These are phyloP conservation scores for Cantharis nigra DNA, from an alignment of 2,888 invertebrate genomes.

Conservation along the genomic window DNA sequence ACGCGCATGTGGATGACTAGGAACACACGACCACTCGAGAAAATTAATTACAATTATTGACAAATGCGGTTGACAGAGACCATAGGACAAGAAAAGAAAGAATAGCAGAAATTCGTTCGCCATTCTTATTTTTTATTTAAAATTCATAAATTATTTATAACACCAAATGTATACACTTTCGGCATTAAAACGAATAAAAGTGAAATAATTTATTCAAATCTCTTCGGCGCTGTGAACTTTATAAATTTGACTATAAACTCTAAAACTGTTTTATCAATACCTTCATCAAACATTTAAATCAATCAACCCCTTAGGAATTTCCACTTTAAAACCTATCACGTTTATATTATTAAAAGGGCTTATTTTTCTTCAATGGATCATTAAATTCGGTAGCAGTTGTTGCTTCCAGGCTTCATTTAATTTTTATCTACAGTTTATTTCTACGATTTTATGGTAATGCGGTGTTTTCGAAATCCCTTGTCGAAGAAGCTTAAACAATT, in stretches of 20 bases:
- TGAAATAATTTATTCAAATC: constrained; percentile 21
- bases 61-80: constrained; percentile 34
- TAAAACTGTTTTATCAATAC: constrained; percentile 32
- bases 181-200: background rate
- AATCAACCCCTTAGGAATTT: constrained; percentile 31
- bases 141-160: constrained; percentile 19
- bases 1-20: constrained; percentile 15
- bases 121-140: background rate
- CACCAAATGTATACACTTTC: background rate
- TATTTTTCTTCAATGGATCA: background rate
- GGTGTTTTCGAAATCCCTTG: background rate
- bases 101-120: background rate
- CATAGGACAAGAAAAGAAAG: constrained; percentile 4
- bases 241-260: constrained; percentile 14
- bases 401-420: background rate
- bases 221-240: constrained; percentile 5
- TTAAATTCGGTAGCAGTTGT: background rate
- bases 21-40: constrained; percentile 36
- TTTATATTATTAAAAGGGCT: background rate
- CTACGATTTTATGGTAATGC: background rate
- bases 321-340: constrained; percentile 6
- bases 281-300: constrained; percentile 39
- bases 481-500: background rate
- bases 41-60: constrained; percentile 37
- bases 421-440: background rate